Percentiles rank a stretch among this genome's conserved stretches.
Evolutionary conservation across 2,113 vertebrate species (phyloP).

Genomic region (Azemiops feae): DNA sequence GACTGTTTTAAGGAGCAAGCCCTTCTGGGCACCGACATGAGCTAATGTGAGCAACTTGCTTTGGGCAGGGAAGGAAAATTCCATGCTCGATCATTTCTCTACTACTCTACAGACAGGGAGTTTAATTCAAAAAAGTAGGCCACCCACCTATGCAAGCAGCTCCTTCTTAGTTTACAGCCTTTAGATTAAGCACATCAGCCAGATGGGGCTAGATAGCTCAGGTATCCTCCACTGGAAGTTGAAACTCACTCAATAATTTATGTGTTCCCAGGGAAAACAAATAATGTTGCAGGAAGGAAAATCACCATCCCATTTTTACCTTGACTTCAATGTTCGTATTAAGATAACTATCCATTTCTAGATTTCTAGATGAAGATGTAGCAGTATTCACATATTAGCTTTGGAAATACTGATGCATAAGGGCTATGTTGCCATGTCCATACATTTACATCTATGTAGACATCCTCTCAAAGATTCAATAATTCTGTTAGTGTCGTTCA

Average conservation of each 20-base stretch:
- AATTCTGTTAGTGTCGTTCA: neutral
- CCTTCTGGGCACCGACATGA: neutral
- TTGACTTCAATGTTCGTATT: neutral
- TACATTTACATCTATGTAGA: neutral
- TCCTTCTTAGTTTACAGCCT: slow-evolving; percentile 33
- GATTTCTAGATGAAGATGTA: neutral
- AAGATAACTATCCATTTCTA: slow-evolving; percentile 16
- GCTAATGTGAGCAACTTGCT: neutral
- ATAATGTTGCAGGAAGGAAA: slow-evolving; percentile 27
- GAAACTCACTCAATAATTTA: slow-evolving; percentile 59
- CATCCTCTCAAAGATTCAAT: neutral
- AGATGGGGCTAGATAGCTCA: slow-evolving; percentile 34
- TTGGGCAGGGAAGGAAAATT: neutral
- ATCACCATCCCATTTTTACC: neutral
- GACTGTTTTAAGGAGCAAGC: neutral
- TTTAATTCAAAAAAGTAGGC: neutral
- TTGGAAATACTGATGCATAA: neutral
- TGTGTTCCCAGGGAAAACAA: slow-evolving; percentile 1
- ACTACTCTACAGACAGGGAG: neutral
- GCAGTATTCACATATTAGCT: neutral
- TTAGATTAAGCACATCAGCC: slow-evolving; percentile 20
- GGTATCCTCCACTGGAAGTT: slow-evolving; percentile 31
- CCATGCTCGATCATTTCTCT: neutral
- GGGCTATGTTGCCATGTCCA: neutral
- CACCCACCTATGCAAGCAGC: neutral